Percentiles rank a stretch among this genome's conserved stretches.
Evolutionary conservation across 2,113 vertebrate species (phyloP).

Genomic region (Urocitellus parryii): DNA sequence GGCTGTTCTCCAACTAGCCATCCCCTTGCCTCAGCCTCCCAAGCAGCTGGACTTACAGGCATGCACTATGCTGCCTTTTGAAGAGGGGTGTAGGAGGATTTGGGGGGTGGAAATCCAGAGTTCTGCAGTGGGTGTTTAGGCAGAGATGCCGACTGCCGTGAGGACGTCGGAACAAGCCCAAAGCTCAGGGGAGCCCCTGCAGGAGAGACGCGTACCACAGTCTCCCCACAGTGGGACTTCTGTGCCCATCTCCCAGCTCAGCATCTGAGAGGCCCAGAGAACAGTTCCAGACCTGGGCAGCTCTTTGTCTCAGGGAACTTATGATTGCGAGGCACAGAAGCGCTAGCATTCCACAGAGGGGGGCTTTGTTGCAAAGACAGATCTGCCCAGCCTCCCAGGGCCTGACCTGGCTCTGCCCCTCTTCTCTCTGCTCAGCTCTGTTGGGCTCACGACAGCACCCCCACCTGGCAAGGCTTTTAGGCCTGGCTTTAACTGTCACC

Average conservation of each 20-base stretch:
- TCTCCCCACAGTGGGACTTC: not conserved
- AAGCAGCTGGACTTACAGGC: not conserved
- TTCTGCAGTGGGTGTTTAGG: not conserved
- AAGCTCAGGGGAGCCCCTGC: not conserved
- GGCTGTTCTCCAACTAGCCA: too few species aligned
- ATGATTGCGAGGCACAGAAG: not conserved
- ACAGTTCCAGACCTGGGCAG: not conserved
- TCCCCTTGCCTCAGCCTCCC: not conserved
- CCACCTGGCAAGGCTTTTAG: too few species aligned
- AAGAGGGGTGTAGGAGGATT: not conserved
- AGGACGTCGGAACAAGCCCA: accelerated
- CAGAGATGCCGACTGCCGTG: not conserved
- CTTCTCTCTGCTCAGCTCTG: accelerated
- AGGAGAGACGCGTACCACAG: accelerated
- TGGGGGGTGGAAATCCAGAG: not conserved
- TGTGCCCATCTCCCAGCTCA: not conserved
- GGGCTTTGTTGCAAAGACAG: not conserved
- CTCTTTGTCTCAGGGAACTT: not conserved
- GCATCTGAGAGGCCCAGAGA: not conserved
- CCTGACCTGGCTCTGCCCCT: too few species aligned
- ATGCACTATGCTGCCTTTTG: not conserved
- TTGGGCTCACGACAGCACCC: too few species aligned
- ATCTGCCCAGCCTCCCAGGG: too few species aligned
- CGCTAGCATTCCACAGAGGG: not conserved
- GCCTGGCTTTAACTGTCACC: not conserved